Conservation (phyloP, 2,113 vertebrate genomes). For the Chrysemys picta region DNA sequence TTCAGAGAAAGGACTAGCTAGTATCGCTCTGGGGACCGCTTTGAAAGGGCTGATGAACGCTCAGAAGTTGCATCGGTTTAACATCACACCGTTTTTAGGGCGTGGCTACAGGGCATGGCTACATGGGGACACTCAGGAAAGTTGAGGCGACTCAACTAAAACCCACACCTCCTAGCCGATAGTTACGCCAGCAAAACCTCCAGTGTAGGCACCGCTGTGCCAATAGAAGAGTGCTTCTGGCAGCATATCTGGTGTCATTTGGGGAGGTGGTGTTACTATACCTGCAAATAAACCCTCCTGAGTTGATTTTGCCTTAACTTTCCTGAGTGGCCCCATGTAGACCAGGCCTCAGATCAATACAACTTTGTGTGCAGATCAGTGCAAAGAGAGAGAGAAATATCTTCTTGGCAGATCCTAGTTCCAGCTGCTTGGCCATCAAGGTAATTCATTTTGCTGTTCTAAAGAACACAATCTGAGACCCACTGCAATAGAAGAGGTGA, state of each 20-base stretch:
- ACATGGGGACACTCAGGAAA: not conserved
- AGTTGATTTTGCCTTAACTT: not conserved
- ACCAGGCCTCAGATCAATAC: not conserved
- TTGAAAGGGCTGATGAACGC: not conserved
- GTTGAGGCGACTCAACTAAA: not conserved
- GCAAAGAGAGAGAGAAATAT: not conserved
- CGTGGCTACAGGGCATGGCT: not conserved
- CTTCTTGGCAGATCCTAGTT: not conserved
- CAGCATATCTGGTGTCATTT: too few relatives aligned
- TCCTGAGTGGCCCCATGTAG: not conserved
- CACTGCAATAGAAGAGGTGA: not conserved
- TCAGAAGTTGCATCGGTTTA: not conserved
- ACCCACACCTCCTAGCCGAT: not conserved
- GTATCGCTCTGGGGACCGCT: accelerated
- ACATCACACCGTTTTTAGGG: not conserved
- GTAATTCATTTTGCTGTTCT: not conserved
- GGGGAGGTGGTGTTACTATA: not conserved
- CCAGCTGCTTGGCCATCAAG: not conserved
- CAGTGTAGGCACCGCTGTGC: not conserved
- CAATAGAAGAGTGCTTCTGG: too few relatives aligned
- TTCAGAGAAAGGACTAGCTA: not conserved
- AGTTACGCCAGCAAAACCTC: not conserved
- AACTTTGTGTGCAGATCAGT: not conserved
- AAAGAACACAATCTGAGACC: not conserved
- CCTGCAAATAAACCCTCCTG: not conserved